Percentiles rank a stretch among this genome's conserved stretches.
phyloP scores from a whole-genome alignment of 2,797 vertebrate genomes.

The Halcyon smyrnensis region DNA sequence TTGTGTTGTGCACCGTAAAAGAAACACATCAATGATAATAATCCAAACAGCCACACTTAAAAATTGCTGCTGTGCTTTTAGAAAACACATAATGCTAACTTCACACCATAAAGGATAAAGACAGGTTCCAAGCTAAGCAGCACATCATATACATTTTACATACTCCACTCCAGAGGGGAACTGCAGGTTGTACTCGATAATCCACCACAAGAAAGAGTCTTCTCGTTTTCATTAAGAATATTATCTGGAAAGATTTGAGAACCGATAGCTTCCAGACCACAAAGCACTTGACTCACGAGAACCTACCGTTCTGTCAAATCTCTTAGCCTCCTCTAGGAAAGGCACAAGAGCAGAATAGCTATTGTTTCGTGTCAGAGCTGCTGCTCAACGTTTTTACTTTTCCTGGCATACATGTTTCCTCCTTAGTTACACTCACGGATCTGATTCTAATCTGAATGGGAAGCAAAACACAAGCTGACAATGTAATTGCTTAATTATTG shows the following conservation, averaged over 20 bases:
- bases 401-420: neutral
- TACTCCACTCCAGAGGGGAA: neutral
- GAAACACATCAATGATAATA: neutral
- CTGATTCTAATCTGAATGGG: neutral
- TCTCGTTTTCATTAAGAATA: neutral
- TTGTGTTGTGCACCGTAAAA: neutral
- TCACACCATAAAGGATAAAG: neutral
- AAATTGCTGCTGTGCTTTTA: neutral
- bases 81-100: neutral
- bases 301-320: neutral
- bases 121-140: neutral
- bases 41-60: neutral
- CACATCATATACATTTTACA: neutral
- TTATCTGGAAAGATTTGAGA: neutral
- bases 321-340: neutral
- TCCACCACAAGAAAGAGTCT: neutral
- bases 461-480: neutral
- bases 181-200: neutral
- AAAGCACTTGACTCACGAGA: neutral
- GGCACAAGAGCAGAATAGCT: neutral
- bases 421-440: neutral
- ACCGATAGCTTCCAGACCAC: neutral
- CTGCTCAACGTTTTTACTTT: neutral
- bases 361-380: neutral
- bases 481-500: neutral